These are phyloP conservation scores for Hirtodrosophila trivittata DNA, from an alignment of 2,888 invertebrate species.

Conservation along the genomic window DNA sequence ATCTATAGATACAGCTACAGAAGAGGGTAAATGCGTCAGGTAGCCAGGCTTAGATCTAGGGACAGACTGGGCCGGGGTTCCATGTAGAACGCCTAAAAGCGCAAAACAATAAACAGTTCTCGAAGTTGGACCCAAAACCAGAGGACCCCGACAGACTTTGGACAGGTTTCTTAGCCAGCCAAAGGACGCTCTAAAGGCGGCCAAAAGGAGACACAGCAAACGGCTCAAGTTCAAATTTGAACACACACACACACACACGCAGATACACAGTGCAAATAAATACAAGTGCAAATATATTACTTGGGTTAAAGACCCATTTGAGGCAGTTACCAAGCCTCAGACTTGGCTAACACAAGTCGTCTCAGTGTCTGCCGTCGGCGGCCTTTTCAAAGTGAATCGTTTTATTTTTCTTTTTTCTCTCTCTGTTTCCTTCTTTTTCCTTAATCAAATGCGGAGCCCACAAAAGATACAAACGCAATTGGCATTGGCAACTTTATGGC, in stretches of 20 bases:
- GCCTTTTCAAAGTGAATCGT: conserved; percentile 61
- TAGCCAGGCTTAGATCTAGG: conserved; percentile 43
- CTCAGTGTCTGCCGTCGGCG: conserved; percentile 69
- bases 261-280: not conserved
- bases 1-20: conserved; percentile 4
- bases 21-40: conserved; percentile 45
- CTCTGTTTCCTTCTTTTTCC: not conserved
- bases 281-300: not conserved
- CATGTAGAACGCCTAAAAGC: conserved; percentile 39
- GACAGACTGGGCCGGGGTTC: conserved; percentile 21
- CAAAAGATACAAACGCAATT: conserved; percentile 14
- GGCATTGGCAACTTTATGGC: conserved; percentile 25
- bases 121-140: conserved; percentile 1
- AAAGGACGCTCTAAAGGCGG: not conserved
- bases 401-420: not conserved
- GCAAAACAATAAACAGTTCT: conserved; percentile 50
- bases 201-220: conserved; percentile 27
- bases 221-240: conserved; percentile 25
- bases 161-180: conserved; percentile 28
- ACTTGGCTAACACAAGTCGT: conserved; percentile 51
- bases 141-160: not conserved
- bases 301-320: conserved; percentile 59
- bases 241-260: conserved; percentile 11
- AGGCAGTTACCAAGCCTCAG: conserved; percentile 9
- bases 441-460: not conserved